These are phyloP conservation scores for Macrochelys suwanniensis DNA, from an alignment of 2,797 vertebrate species.

Conservation along the genomic window DNA sequence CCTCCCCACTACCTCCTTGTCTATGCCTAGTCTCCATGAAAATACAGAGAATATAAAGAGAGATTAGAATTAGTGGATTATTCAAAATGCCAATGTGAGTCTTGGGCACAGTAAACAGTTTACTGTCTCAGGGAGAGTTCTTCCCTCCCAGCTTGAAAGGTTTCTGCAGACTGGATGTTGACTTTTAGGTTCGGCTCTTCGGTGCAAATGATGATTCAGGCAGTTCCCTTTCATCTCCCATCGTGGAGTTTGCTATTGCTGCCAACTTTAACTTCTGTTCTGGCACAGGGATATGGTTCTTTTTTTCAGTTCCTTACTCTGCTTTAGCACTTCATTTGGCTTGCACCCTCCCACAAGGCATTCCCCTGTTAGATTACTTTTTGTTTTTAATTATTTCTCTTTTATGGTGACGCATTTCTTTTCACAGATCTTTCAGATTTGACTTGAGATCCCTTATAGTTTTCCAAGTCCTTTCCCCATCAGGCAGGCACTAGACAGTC, in stretches of 20 bases:
- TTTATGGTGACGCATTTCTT: not conserved
- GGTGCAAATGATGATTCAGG: conserved; percentile 18
- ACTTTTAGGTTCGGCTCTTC: not conserved
- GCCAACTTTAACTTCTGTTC: not conserved
- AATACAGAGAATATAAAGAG: not conserved
- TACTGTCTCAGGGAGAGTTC: not conserved
- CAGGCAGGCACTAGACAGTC: not conserved
- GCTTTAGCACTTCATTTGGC: not conserved
- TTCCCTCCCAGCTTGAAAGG: not conserved
- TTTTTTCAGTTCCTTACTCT: not conserved
- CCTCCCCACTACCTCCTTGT: fast-evolving
- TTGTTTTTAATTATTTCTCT: not conserved
- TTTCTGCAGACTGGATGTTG: not conserved
- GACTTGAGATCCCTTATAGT: not conserved
- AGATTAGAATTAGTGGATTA: not conserved
- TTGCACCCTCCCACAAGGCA: not conserved
- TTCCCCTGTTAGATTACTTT: not conserved
- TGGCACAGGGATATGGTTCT: not conserved
- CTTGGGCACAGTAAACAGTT: not conserved
- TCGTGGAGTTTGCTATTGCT: not conserved
- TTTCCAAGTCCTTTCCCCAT: not conserved
- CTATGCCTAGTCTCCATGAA: not conserved
- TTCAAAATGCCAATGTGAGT: not conserved
- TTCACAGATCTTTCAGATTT: conserved; percentile 36
- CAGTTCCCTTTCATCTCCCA: conserved; percentile 10